Evolutionary conservation across 2,888 invertebrate genomes (phyloP), one percentile per base, ranked within the genome.

Genomic region (Trichogramma dendrolimi): DNA sequence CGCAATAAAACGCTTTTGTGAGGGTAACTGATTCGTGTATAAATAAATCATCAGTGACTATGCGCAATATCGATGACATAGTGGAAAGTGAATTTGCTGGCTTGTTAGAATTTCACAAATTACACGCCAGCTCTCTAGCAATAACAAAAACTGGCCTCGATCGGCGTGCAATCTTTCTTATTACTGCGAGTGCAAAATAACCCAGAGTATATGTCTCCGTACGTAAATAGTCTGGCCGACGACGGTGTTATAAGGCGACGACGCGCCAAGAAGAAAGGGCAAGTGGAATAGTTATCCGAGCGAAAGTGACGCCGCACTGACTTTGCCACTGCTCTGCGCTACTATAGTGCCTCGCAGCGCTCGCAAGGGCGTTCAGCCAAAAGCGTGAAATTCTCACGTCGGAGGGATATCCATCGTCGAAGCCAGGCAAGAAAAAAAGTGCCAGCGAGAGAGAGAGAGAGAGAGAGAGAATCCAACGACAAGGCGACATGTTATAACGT

Each of bases 261-360:
- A 11, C 54, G 10, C 27, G 44, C 4, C 41, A 46, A 58, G 57
- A 65, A 64, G 65, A 68, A 68, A 68, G 67, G 66, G 68, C 57
- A 66, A 68, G 68, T 67, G 68, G 48, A 68, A 68, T 67, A 65
- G 68, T 66, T 67, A 65, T 48, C 58, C 66, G 51, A 63, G 67
- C 63, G 63, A 66, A 67, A 68, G 67, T 65, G 67, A 66, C 61
- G 62, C 53, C 58, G 55, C 47, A 47, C 51, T 41, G 55, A 58
- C 55, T 58, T 53, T 58, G 44, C 59, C 50, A 27, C 5, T 40
- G 38, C 51, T 40, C 41, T 27, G 46, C 7, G 41, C 53, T 52
- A n/a, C 38, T 27, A 44, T 3, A 42, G 55, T 44, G 55, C 55
- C 14, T 46, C 46, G 46, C 8, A 46, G 46, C n/a, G 46, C 46